Evolutionary conservation across 2,797 vertebrate genomes (phyloP), one percentile per base, ranked within the genome.

Genomic region (Lithobates sylvaticus): DNA sequence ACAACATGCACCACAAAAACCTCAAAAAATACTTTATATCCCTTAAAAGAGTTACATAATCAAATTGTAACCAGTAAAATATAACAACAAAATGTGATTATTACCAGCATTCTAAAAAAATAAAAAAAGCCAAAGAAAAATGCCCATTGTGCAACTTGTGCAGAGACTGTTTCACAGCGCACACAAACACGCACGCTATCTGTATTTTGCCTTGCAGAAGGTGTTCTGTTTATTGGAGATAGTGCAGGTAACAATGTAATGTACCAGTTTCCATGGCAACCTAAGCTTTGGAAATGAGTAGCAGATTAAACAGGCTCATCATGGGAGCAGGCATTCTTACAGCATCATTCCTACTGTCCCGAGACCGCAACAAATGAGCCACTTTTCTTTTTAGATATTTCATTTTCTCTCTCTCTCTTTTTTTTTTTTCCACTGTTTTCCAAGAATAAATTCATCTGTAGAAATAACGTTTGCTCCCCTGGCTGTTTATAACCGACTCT

Each of bases 241-340:
- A 90, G 84, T 88, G 92, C 91, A 92, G 86, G 58, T 69, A 92
- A 84, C 90, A 89, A 87, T 88, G 89, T 90, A 89, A 93, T 89
- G 88, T 85, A 87, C 86, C 89, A 89, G 93, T 94, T 94, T 89
- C 92, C 91, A 93, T 93, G 93, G 93, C 87, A 94, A 92, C 92
- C 89, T 89, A 91, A 91, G 83, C 91, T 89, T 85, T 90, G 89
- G 91, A 89, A 92, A 90, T 89, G 86, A 92, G 91, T 90, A 91
- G 0, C 76, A 92, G 64, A 92, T 91, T 88, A 93, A 93, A 91
- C 88, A 89, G 91, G 90, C 89, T 67, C 74, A 91, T 90, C 91
- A 92, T 92, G 89, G 54, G 91, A 92, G 90, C 76, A 90, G 36
- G 89, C 89, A 92, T 75, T 89, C 78, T 86, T 92, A 92, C 90